Conservation (phyloP, 2,797 vertebrate genomes). For the Platyrinchus mystaceus region DNA sequence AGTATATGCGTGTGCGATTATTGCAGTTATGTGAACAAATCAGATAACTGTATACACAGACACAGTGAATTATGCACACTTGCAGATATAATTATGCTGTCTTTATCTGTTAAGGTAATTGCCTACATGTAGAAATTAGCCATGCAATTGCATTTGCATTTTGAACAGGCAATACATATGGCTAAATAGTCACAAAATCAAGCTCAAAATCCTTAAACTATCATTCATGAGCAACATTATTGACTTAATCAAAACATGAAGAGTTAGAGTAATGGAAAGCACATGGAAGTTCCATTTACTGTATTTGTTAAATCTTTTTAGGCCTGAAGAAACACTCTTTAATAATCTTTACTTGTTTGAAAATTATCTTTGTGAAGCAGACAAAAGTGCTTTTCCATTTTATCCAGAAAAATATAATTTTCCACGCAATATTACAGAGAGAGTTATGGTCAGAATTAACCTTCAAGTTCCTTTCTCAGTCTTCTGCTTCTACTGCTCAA, state of each 20-base stretch:
- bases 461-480: neutral
- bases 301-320: neutral
- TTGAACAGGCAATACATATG: neutral
- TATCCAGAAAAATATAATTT: neutral
- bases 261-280: neutral
- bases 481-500: neutral
- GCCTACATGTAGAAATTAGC: neutral
- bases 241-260: neutral
- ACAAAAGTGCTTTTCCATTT: neutral
- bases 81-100: conserved; percentile 15
- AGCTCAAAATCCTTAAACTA: neutral
- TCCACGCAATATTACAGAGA: neutral
- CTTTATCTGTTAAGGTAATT: neutral
- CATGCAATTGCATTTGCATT: neutral
- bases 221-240: neutral
- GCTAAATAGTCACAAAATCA: neutral
- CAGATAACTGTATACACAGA: neutral
- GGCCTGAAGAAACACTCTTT: neutral
- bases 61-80: conserved; percentile 1
- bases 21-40: neutral
- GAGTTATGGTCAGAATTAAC: neutral
- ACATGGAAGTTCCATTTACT: neutral
- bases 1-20: neutral
- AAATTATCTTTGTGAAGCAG: neutral
- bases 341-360: neutral